Conservation (phyloP, 2,888 invertebrate genomes). For the Microplitis deprimator region DNA sequence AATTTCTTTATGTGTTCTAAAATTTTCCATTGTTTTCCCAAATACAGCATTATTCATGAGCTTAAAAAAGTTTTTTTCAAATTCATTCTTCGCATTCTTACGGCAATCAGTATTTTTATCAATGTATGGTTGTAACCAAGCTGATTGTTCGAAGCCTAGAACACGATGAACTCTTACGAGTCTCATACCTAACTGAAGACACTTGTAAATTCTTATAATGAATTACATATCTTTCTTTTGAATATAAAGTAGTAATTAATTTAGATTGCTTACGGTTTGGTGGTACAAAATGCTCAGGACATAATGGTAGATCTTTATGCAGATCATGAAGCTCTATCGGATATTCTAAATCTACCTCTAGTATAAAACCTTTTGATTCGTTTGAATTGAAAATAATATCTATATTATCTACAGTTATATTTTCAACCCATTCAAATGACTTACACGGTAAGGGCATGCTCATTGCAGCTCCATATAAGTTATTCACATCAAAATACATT, state of each 20-base stretch:
- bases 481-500: slow-evolving; percentile 46
- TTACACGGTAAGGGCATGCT: slow-evolving; percentile 21
- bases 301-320: slow-evolving; percentile 63
- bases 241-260: too few species aligned
- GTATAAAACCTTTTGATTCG: slow-evolving; percentile 55
- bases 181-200: too few species aligned
- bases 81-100: background rate
- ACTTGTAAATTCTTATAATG: too few species aligned
- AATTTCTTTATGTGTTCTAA: too few species aligned
- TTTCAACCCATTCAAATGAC: slow-evolving; percentile 58
- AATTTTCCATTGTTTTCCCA: too few species aligned
- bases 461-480: slow-evolving; percentile 41
- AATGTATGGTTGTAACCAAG: slow-evolving; percentile 29
- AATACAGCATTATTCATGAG: too few species aligned
- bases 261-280: too few species aligned
- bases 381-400: slow-evolving; percentile 14
- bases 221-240: too few species aligned
- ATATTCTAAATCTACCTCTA: slow-evolving; percentile 59
- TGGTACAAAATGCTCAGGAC: slow-evolving; percentile 48
- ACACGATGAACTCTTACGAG: slow-evolving; percentile 43
- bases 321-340: slow-evolving; percentile 53
- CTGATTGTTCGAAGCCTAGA: slow-evolving; percentile 19
- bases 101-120: slow-evolving; percentile 25
- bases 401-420: slow-evolving; percentile 35
- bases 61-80: slow-evolving; percentile 45